A percentile compares a stretch with the other conserved stretches of the same genome.
Evolutionary conservation across 2,797 vertebrate genomes (phyloP).

Genomic region (Sebastes diploproa): DNA sequence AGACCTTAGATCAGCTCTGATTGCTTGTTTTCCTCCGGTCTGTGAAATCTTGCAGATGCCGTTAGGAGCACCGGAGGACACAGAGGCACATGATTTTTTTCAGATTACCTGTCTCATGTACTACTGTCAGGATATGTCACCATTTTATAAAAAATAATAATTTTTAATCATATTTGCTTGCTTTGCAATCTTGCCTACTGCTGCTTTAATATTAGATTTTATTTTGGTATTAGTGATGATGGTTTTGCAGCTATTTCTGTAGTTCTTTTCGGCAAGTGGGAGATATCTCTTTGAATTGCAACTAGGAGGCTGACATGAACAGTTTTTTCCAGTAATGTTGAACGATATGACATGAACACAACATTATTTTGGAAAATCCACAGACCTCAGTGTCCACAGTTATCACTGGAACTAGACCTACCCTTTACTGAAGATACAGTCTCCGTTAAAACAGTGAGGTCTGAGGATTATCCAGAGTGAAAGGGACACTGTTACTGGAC

Average conservation of each 20-base stretch:
- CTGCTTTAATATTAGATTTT: no score
- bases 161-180: no score
- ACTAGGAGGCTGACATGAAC: neutral
- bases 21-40: rapidly evolving
- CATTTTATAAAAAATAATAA: no score
- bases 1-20: rapidly evolving
- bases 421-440: neutral
- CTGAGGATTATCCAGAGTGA: neutral
- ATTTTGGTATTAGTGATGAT: neutral
- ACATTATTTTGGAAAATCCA: neutral
- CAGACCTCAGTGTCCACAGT: neutral
- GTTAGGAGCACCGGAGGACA: no score
- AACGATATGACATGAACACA: neutral
- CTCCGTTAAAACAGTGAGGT: neutral
- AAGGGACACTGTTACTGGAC: neutral
- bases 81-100: no score
- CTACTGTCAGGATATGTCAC: no score
- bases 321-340: neutral
- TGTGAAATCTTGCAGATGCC: no score
- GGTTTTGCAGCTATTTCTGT: neutral
- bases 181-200: no score
- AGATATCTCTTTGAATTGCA: neutral
- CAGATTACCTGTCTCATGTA: no score
- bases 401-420: neutral
- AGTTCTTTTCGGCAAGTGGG: neutral